Conservation (phyloP, 2,797 vertebrate species). For the Nannoperca obscura region DNA sequence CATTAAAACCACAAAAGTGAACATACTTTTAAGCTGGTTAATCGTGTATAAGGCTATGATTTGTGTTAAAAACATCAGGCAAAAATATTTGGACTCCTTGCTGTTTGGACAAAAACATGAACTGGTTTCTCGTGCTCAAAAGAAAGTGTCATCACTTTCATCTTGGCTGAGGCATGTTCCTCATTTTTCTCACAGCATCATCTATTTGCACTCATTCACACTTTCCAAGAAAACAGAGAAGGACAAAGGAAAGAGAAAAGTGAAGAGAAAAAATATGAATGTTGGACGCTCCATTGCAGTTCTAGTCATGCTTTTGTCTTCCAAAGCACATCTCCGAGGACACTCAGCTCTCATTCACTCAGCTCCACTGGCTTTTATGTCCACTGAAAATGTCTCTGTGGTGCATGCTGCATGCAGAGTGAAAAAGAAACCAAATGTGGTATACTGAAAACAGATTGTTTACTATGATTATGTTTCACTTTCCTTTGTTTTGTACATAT, state of each 20-base stretch:
- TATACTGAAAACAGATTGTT: constrained; percentile 63
- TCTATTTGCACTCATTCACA: constrained; percentile 45
- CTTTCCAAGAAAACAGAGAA: constrained; percentile 54
- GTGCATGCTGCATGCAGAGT: constrained; percentile 49
- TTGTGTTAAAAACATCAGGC: constrained; percentile 17
- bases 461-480: constrained; percentile 65
- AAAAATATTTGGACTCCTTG: constrained; percentile 14
- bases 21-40: not conserved
- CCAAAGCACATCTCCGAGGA: constrained; percentile 67
- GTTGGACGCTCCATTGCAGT: constrained; percentile 47
- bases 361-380: constrained; percentile 61
- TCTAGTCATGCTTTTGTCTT: constrained; percentile 57
- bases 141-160: constrained; percentile 46
- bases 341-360: constrained; percentile 67
- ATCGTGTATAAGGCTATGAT: constrained; percentile 18
- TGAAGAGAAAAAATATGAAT: constrained; percentile 31
- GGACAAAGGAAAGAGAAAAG: constrained; percentile 46
- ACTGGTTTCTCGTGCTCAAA: constrained; percentile 33
- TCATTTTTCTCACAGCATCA: constrained; percentile 52
- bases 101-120: constrained; percentile 19
- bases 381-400: constrained; percentile 59
- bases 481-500: constrained; percentile 62
- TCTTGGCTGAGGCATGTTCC: constrained; percentile 11
- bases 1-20: no score
- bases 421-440: constrained; percentile 70